phyloP scores from a whole-genome alignment of 2,797 vertebrate genomes.

The Lacerta viridis region DNA sequence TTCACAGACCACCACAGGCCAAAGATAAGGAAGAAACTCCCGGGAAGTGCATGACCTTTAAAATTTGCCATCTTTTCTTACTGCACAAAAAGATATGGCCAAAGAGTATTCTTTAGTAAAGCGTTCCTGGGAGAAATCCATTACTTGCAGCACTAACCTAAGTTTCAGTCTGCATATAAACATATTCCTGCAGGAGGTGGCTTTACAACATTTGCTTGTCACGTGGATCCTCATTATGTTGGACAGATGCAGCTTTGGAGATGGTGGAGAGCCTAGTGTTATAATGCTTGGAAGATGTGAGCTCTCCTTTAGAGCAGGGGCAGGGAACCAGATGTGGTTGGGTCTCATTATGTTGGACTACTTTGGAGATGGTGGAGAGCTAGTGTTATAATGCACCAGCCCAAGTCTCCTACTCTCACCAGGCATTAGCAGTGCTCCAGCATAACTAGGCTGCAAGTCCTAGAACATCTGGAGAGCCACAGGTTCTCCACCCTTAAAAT shows the following conservation, averaged over 20 bases:
- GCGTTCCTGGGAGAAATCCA: conserved; percentile 29
- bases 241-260: background rate
- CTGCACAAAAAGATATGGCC: conserved; percentile 57
- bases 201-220: conserved; percentile 1
- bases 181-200: no score
- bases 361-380: no score
- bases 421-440: no score
- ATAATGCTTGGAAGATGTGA: background rate
- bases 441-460: no score
- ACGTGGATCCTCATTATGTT: background rate
- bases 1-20: conserved; percentile 94
- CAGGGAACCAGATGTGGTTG: no score
- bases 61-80: conserved; percentile 88
- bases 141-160: background rate
- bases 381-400: no score
- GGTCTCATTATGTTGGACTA: no score
- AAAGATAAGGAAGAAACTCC: conserved; percentile 88
- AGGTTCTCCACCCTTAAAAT: no score
- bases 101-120: conserved; percentile 12
- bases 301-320: background rate
- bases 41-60: conserved; percentile 92
- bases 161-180: background rate
- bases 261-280: background rate
- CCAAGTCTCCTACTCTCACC: no score
- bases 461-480: no score